Percentiles rank a stretch among this genome's conserved stretches.
Evolutionary conservation across 1,140 invertebrate species (phyloP).

Genomic region (Rhagoletis zephyria): DNA sequence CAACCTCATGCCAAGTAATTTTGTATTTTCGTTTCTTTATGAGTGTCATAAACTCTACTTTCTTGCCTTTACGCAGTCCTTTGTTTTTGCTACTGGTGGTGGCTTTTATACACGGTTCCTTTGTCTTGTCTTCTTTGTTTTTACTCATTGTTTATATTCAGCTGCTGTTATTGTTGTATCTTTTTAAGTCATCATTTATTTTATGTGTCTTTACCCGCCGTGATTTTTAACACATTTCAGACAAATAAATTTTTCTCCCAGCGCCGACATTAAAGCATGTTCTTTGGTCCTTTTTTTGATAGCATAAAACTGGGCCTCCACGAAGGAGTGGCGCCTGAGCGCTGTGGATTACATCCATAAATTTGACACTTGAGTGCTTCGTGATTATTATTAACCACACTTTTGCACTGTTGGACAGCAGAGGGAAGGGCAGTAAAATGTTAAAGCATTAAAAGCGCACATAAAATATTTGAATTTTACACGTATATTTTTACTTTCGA

Average conservation of each 20-base stretch:
- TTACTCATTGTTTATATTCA: constrained; percentile 4
- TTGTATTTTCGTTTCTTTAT: constrained; percentile 7
- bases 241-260: constrained; percentile 25
- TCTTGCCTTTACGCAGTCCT: background rate
- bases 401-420: background rate
- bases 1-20: background rate
- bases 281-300: background rate
- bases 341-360: background rate
- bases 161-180: background rate
- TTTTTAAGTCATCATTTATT: constrained; percentile 16
- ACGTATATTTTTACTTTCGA: background rate
- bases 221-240: constrained; percentile 43
- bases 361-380: constrained; percentile 42
- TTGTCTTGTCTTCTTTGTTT: background rate
- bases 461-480: constrained; percentile 8
- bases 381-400: constrained; percentile 30
- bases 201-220: background rate
- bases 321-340: background rate
- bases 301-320: background rate
- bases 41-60: constrained; percentile 40
- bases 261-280: background rate
- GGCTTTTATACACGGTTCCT: background rate
- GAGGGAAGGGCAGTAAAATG: background rate
- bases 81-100: background rate
- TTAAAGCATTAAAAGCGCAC: background rate